A percentile compares a stretch with the other conserved stretches of the same genome.
Evolutionary conservation across 2,888 invertebrate species (phyloP).

Genomic region (Ariolimax columbianus): DNA sequence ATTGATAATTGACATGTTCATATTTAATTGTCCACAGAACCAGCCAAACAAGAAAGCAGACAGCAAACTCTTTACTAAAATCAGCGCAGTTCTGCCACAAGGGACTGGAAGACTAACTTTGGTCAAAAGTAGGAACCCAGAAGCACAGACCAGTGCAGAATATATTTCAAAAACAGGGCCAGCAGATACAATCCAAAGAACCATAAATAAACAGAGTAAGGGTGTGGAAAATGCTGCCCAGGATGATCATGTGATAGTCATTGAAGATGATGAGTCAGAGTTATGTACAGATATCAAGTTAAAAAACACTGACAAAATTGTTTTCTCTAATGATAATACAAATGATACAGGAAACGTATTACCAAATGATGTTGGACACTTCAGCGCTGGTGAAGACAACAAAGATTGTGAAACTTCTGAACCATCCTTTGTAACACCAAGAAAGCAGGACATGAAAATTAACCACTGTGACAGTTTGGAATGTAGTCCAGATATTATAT

Average conservation of each 20-base stretch:
- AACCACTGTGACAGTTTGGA: not conserved
- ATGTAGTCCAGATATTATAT: slow-evolving; percentile 60
- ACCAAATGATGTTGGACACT: not conserved
- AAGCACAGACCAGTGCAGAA: not conserved
- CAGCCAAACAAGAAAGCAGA: slow-evolving; percentile 39
- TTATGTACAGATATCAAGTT: not conserved
- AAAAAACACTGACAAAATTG: not conserved
- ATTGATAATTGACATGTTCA: not conserved
- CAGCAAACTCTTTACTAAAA: slow-evolving; percentile 57
- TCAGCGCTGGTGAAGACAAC: not conserved
- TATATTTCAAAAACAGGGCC: not conserved
- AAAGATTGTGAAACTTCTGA: slow-evolving; percentile 3
- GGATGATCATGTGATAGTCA: slow-evolving; percentile 18
- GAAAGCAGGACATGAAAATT: not conserved
- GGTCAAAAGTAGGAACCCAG: not conserved
- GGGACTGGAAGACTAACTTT: not conserved
- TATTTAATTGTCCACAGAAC: slow-evolving; percentile 41
- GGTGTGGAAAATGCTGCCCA: not conserved
- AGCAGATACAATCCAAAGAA: not conserved
- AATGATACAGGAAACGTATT: not conserved
- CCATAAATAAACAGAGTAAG: not conserved
- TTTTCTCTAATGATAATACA: not conserved
- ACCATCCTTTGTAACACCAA: not conserved
- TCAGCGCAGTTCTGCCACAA: not conserved
- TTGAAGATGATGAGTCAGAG: slow-evolving; percentile 10